These are phyloP conservation scores for Synergus japonicus DNA, from an alignment of 2,888 invertebrate genomes.

Conservation along the genomic window DNA sequence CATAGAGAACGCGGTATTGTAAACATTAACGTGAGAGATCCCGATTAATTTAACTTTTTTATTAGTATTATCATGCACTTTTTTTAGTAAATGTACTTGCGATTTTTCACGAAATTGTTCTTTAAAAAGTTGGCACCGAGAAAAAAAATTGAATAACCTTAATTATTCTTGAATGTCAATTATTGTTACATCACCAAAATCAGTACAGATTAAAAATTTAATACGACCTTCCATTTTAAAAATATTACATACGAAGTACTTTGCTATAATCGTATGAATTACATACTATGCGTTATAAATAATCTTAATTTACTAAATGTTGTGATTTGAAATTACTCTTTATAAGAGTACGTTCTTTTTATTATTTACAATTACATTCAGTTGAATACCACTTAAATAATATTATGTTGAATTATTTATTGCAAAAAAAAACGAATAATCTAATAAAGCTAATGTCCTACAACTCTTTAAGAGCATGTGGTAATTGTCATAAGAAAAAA, in stretches of 20 bases:
- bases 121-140: background rate
- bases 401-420: conserved; percentile 30
- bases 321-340: conserved; percentile 8
- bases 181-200: background rate
- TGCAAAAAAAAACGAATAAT: conserved; percentile 29
- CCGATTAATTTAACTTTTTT: too few relatives aligned
- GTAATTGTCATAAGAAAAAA: too few relatives aligned
- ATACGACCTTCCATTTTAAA: conserved; percentile 19
- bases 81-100: too few relatives aligned
- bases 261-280: background rate
- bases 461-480: background rate
- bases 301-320: background rate
- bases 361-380: conserved; percentile 37
- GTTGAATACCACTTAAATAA: conserved; percentile 23
- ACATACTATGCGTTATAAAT: background rate
- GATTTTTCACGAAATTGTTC: too few relatives aligned
- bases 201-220: background rate
- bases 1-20: too few relatives aligned
- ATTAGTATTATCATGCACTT: too few relatives aligned
- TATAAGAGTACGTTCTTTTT: conserved; percentile 10
- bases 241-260: conserved; percentile 30
- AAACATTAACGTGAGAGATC: too few relatives aligned
- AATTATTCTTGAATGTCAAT: background rate
- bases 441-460: conserved; percentile 17
- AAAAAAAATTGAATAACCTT: too few relatives aligned